A percentile compares a stretch with the other conserved stretches of the same genome.
phyloP scores from a whole-genome alignment of 2,888 invertebrate species.

The Auanema sp. region DNA sequence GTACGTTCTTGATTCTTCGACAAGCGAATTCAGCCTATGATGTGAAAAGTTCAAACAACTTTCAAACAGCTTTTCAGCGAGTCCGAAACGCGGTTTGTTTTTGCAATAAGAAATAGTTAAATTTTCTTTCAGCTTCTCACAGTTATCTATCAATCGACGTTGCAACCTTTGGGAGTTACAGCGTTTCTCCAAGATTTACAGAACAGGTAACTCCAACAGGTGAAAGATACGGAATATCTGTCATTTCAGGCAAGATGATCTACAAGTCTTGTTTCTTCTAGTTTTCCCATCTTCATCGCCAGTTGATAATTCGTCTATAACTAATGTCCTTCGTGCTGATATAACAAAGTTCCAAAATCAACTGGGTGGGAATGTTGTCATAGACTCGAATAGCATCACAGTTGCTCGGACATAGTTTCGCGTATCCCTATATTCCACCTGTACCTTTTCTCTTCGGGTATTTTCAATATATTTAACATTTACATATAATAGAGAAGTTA shows the following conservation, averaged over 20 bases:
- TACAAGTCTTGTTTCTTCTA: constrained; percentile 31
- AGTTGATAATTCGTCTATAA: constrained; percentile 22
- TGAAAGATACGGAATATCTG: neutral
- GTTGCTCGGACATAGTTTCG: too few relatives aligned
- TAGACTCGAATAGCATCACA: constrained; percentile 29
- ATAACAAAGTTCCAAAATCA: constrained; percentile 21
- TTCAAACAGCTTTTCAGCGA: constrained; percentile 23
- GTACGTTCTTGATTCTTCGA: constrained; percentile 25
- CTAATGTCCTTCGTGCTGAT: constrained; percentile 22
- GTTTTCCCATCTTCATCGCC: constrained; percentile 18
- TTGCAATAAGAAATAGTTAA: neutral
- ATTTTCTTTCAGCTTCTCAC: constrained; percentile 23
- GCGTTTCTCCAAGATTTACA: constrained; percentile 27
- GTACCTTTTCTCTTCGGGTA: too few relatives aligned
- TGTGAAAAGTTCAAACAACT: constrained; percentile 24
- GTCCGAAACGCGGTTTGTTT: constrained; percentile 29
- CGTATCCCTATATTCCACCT: too few relatives aligned
- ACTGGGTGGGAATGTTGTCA: constrained; percentile 30
- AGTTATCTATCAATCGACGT: constrained; percentile 25
- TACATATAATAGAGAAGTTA: too few relatives aligned
- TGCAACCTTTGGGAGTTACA: constrained; percentile 25
- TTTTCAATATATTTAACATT: too few relatives aligned
- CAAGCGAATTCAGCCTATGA: constrained; percentile 33
- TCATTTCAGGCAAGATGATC: constrained; percentile 22
- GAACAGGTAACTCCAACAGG: constrained; percentile 30